Conservation (phyloP, 92 coral and sea anemone genomes). For the Zoanthus solanderi region DNA sequence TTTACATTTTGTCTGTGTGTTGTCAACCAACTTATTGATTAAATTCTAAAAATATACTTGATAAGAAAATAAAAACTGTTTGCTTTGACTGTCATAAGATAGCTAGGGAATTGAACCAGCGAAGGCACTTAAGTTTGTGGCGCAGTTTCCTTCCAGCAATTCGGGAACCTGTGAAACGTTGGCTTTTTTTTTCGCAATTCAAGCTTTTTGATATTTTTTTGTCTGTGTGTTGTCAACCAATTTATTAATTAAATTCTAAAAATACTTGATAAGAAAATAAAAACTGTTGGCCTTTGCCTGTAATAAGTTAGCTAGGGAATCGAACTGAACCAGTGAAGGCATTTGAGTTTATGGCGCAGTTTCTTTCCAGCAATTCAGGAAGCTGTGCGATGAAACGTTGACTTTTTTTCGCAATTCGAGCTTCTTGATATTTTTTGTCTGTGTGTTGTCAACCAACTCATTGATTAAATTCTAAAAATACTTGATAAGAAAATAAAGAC, state of each 20-base stretch:
- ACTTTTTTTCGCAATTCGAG: too few relatives aligned
- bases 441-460: background rate
- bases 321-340: background rate
- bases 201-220: too few relatives aligned
- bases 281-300: background rate
- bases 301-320: background rate
- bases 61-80: background rate
- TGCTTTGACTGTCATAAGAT: background rate
- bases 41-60: background rate
- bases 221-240: background rate
- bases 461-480: background rate
- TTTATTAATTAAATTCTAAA: background rate
- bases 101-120: background rate
- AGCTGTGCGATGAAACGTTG: background rate
- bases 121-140: background rate
- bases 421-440: background rate
- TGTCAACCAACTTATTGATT: background rate
- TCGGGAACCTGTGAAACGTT: background rate
- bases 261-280: background rate
- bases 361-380: background rate
- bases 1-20: too few relatives aligned
- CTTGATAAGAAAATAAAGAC: background rate
- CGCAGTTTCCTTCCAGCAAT: background rate
- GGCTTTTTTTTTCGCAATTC: too few relatives aligned
- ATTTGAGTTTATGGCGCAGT: background rate